phyloP scores from a whole-genome alignment of 1,140 invertebrate species.

The Lepidurus apus region DNA sequence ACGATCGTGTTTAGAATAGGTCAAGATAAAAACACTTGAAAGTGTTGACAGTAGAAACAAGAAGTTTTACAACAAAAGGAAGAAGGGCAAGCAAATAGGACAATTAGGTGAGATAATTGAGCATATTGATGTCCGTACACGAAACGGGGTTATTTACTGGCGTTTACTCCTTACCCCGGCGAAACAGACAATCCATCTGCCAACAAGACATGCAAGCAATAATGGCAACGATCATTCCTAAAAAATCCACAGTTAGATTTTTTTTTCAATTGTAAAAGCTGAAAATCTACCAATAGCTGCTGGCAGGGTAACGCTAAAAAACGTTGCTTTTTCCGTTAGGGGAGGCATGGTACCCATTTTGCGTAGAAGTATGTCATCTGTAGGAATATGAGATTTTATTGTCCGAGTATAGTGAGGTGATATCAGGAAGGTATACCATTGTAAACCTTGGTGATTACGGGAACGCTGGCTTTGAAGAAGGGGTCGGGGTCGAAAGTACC shows the following conservation, averaged over 20 bases:
- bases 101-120: not conserved
- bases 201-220: not conserved
- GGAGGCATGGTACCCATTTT: not conserved
- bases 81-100: no score
- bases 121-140: not conserved
- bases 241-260: not conserved
- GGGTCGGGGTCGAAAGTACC: not conserved
- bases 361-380: not conserved
- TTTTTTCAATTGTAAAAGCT: no score
- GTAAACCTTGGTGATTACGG: not conserved
- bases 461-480: not conserved
- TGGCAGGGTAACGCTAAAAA: not conserved
- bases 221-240: not conserved
- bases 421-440: not conserved
- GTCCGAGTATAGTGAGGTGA: no score
- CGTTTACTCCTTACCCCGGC: not conserved
- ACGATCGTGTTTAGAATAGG: no score
- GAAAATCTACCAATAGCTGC: not conserved
- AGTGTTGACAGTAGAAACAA: no score
- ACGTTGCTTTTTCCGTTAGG: not conserved
- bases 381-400: not conserved
- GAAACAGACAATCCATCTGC: not conserved
- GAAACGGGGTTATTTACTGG: not conserved
- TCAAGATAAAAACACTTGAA: no score
- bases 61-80: no score